Base-by-base conservation (phyloP, 2,888 invertebrate species). In the Epinotia nisella region DNA sequence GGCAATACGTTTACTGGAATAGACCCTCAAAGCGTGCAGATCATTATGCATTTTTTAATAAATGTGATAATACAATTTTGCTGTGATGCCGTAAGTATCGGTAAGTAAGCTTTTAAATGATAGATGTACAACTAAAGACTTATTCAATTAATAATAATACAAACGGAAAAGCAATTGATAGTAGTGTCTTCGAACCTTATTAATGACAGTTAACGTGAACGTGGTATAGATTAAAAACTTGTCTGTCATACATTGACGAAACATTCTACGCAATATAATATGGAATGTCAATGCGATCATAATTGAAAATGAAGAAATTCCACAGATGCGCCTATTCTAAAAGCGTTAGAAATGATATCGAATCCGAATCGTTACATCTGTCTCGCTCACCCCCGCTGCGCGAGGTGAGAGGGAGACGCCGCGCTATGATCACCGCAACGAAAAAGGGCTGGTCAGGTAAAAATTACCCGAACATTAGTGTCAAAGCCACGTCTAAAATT, bases 371-470 rank as follows among this genome's bases (percentile, higher is more conserved):
- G 75, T 75, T 77, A 76, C 58, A 65, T 64, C 67, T 74, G 77
- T 81, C 79, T 78, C 81, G 77, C 77, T 82, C 79, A 76, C 73
- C 64, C 66, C 21, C 77, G 51, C 59, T 13, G 19, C 24, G 41
- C 58, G 51, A 59, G 41, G 73, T 70, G 77, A 76, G 83, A 78
- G 41, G 78, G 81, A 79, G 75, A 83, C 65, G 76, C 79, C 62
- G 65, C 59, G 53, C 64, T 64, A 69, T 64, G 69, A 73, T 73
- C 68, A 73, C 73, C 64, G 73, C 73, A 73, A 59, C 73, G 62
- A 73, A 85, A 83, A 83, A 82, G 81, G 81, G 77, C 78, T 77
- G 81, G 81, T 82, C 85, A 85, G 85, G 85, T 86, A 85, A 80
- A 82, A 81, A 82, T 80, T 81, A 78, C 80, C 79, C 79, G 81